phyloP scores from a whole-genome alignment of 2,113 vertebrate genomes.

The Xenopus tropicalis region DNA sequence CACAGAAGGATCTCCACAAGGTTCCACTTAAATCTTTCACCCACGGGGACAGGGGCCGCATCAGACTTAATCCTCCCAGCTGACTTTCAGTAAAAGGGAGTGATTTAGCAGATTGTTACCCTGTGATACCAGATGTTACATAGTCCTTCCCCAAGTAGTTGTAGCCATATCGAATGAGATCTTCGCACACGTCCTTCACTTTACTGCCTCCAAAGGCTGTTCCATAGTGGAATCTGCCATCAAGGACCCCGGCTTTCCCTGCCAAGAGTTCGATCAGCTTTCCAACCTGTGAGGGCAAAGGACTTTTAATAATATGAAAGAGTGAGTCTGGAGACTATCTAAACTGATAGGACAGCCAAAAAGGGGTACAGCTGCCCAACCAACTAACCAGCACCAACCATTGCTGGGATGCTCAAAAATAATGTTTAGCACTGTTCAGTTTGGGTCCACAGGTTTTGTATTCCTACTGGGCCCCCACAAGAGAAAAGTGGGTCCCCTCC shows the following conservation, averaged over 20 bases:
- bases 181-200: conserved; percentile 97
- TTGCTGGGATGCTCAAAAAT: no score
- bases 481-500: no score
- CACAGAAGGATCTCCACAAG: background rate
- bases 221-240: conserved; percentile 93
- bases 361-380: no score
- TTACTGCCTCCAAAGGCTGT: conserved; percentile 97
- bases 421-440: no score
- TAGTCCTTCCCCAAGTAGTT: conserved; percentile 98
- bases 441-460: no score
- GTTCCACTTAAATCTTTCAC: conserved; percentile 14
- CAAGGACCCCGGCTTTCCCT: conserved; percentile 90
- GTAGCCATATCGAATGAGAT: conserved; percentile 93
- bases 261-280: conserved; percentile 94
- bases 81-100: background rate
- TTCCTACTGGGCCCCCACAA: no score
- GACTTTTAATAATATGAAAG: no score
- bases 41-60: conserved; percentile 2
- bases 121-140: conserved; percentile 96
- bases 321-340: no score
- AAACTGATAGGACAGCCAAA: no score
- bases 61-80: background rate
- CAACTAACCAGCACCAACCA: no score
- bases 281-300: conserved; percentile 73
- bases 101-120: conserved; percentile 67